Evolutionary conservation across 1,140 invertebrate genomes (phyloP), one percentile per base, ranked within the genome.

Genomic region (Calliopsis andreniformis): DNA sequence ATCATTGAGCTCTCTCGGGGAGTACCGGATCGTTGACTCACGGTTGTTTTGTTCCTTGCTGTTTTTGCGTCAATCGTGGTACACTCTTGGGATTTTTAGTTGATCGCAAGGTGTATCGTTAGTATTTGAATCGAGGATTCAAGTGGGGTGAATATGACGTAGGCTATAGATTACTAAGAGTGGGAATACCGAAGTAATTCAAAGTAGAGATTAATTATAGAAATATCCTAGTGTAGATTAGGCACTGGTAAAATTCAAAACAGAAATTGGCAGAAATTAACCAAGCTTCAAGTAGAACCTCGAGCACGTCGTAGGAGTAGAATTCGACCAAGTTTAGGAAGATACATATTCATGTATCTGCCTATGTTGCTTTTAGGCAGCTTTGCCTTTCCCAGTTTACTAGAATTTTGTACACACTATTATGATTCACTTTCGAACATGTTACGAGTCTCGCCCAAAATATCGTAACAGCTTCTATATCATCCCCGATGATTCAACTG

Each of bases 21-120:
- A 25, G 20, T 20, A 28, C 14, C 53, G 47, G 71, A 66, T 73
- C 51, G 63, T 67, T 73, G 70, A 73, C 62, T 73, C 62, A 67
- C 61, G 51, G 70, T 56, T 32, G n/a, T 42, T 42, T 64, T 64
- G 70, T 28, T 73, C 28, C 14, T 63, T 32, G 30, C 25, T n/a
- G 30, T 23, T 72, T 72, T 70, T 28, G 25, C 39, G 39, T 47
- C 4, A 35, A 2, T 12, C 12, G 39, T 2, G 47, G 14, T 2
- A 23, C 47, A 6, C 47, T 49, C 16, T 39, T 23, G 3, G 16
- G 3, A 8, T n/a, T n/a, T n/a, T n/a, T n/a, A n/a, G n/a, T n/a
- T n/a, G n/a, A n/a, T n/a, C n/a, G n/a, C n/a, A n/a, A n/a, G n/a
- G n/a, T n/a, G n/a, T n/a, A n/a, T n/a, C n/a, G n/a, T n/a, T n/a